Evolutionary conservation across 2,113 vertebrate species (phyloP).

Genomic region (Lasiurus borealis): DNA sequence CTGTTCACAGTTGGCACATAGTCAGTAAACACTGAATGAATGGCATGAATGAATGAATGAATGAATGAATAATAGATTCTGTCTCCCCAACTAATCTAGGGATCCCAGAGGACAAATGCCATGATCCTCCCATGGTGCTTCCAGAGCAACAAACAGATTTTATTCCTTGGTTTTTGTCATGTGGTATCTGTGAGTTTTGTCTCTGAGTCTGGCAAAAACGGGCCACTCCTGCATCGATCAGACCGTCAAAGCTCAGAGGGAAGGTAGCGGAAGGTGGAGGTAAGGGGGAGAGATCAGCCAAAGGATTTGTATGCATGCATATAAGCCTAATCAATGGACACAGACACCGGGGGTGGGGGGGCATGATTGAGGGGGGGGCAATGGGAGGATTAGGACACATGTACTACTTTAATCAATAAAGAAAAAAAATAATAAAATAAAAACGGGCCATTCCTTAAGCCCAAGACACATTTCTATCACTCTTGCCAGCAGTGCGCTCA

Average conservation of each 20-base stretch:
- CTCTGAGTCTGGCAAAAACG: not conserved
- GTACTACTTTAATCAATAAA: too few species aligned
- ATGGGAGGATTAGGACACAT: too few species aligned
- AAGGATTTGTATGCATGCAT: too few species aligned
- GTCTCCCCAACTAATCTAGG: not conserved
- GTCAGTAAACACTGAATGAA: not conserved
- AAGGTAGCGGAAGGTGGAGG: too few species aligned
- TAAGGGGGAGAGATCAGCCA: too few species aligned
- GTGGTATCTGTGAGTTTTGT: not conserved
- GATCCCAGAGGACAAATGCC: not conserved
- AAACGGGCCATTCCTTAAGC: not conserved
- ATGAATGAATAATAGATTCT: too few species aligned
- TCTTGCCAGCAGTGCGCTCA: rapidly evolving
- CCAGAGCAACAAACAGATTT: not conserved
- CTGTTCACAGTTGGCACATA: not conserved
- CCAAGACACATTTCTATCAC: not conserved
- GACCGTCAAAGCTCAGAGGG: too few species aligned
- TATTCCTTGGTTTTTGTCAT: too few species aligned
- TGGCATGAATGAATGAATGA: not conserved
- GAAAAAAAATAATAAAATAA: not conserved
- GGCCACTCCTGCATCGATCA: not conserved
- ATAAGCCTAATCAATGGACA: too few species aligned
- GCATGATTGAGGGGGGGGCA: too few species aligned
- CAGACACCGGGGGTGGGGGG: too few species aligned
- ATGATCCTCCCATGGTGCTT: not conserved